Evolutionary conservation across 2,888 invertebrate genomes (phyloP), one percentile per base, ranked within the genome.

Genomic region (Trachelus stipa): DNA sequence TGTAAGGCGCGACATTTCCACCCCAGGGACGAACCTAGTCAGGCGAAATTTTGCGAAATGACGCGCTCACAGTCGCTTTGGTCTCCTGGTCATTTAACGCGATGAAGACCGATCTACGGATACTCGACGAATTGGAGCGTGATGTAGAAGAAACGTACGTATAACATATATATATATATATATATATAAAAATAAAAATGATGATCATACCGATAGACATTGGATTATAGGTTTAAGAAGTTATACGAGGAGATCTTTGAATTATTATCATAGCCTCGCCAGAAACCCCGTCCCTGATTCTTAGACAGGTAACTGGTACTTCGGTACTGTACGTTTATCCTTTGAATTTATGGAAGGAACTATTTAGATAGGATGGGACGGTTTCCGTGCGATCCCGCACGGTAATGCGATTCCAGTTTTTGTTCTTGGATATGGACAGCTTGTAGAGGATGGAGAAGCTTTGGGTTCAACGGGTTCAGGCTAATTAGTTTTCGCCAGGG

Each of bases 321-420:
- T 56, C 23, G 56, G 56, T 56, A 23, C 56, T 56, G 56, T 56
- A 56, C 56, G 56, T 56, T 56, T 56, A 56, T 56, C 56, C 56
- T 56, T 56, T 56, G 56, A 56, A 56, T 56, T 56, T 56, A 56
- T 56, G 56, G 56, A 23, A 9, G 23, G 23, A 87, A 90, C 88
- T 89, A 89, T 90, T 90, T 88, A 90, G 89, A 89, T 90, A 88
- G 88, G 84, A 86, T 56, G 15, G 56, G 56, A 56, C 56, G 56
- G 56, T 56, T 56, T 56, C 23, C 56, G 56, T 23, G 23, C 15
- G 23, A 23, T 56, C 56, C 56, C 56, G 23, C 56, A 56, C 23
- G 56, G 1, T 56, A 77, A 79, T 77, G 81, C 79, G 77, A 77
- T 81, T 79, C 56, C 74, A 80, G 71, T 74, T 79, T 80, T 81